phyloP scores from a whole-genome alignment of 2,888 invertebrate species.

The Xestia c-nigrum region DNA sequence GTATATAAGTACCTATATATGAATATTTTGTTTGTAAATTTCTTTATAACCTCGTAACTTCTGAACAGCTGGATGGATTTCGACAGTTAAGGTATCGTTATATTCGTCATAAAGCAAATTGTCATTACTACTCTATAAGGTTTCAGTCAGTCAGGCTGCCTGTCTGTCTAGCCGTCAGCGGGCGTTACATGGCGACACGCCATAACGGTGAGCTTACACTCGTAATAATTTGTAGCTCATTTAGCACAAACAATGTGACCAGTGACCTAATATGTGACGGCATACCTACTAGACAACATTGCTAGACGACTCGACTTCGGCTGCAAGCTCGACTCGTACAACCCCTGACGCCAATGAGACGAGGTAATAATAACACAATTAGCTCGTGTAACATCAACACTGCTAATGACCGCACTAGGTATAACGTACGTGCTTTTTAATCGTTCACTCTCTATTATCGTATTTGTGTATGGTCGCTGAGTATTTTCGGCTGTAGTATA shows the following conservation, averaged over 20 bases:
- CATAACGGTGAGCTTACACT: conserved; percentile 18
- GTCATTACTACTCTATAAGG: neutral
- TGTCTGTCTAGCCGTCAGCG: neutral
- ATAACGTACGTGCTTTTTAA: conserved; percentile 5
- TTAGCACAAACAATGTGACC: conserved; percentile 11
- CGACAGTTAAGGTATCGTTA: no score
- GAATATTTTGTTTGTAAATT: no score
- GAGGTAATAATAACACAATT: conserved; percentile 22
- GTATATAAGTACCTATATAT: no score
- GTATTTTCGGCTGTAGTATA: conserved; percentile 13
- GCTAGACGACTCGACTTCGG: conserved; percentile 9
- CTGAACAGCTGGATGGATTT: no score
- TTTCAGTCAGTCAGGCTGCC: neutral
- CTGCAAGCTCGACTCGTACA: conserved; percentile 16
- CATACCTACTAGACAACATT: neutral
- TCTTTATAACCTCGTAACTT: no score
- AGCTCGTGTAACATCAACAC: conserved; percentile 29
- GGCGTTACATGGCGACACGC: neutral
- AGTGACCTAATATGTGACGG: neutral
- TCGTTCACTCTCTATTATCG: conserved; percentile 8
- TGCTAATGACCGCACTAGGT: conserved; percentile 20
- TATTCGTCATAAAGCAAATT: no score
- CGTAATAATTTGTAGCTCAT: conserved; percentile 14
- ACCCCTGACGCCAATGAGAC: conserved; percentile 5
- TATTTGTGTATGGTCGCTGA: conserved; percentile 4